These are phyloP conservation scores for Pogonomyrmex barbatus DNA, from an alignment of 1,140 invertebrate genomes.

Conservation along the genomic window DNA sequence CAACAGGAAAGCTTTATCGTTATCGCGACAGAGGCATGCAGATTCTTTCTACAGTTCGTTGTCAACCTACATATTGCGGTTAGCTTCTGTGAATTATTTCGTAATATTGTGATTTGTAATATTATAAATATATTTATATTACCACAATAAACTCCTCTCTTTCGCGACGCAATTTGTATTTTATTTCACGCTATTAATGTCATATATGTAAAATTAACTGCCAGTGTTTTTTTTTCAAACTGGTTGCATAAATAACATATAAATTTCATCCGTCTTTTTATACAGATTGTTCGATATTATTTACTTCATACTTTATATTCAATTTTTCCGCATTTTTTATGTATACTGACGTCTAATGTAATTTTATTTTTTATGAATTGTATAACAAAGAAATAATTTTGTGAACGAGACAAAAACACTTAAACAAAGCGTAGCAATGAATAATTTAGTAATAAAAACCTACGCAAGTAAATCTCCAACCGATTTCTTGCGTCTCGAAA, in stretches of 20 bases:
- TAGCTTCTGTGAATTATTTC: slow-evolving; percentile 62
- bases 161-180: not conserved
- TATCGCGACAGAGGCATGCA: slow-evolving; percentile 54
- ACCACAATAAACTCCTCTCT: not conserved
- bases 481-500: slow-evolving; percentile 45
- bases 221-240: not conserved
- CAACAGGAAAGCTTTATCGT: slow-evolving; percentile 74
- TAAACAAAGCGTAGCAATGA: slow-evolving; percentile 27
- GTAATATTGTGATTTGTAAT: slow-evolving; percentile 56
- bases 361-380: not conserved
- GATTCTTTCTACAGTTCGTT: slow-evolving; percentile 61
- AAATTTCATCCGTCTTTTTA: not conserved
- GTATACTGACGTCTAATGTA: not conserved
- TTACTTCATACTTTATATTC: not conserved
- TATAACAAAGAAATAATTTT: slow-evolving; percentile 12
- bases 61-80: slow-evolving; percentile 57
- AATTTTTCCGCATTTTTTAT: not conserved
- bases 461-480: slow-evolving; percentile 53
- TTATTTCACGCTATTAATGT: not conserved
- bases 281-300: no score
- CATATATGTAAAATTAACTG: not conserved
- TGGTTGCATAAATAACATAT: slow-evolving; percentile 8
- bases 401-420: not conserved
- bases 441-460: slow-evolving; percentile 70
- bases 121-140: slow-evolving; percentile 13